Base-by-base conservation (phyloP, 2,888 invertebrate genomes). In the Agonopterix arenella region DNA sequence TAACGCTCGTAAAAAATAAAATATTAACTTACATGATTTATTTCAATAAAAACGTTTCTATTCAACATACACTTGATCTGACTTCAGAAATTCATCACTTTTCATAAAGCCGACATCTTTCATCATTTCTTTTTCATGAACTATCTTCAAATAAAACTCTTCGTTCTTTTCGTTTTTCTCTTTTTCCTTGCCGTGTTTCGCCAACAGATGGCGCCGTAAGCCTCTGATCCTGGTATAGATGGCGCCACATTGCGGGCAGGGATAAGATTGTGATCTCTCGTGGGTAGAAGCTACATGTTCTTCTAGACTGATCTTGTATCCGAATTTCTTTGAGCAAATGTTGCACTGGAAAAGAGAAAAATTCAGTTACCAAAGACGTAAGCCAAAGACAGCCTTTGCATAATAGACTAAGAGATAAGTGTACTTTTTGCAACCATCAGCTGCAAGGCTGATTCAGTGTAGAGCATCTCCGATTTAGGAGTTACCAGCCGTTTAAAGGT, bases 281-380 rank as follows among this genome's bases (percentile, higher is more conserved):
- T 89, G 88, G 0, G 73, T 56, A 0, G 77, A 67, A 0, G 78
- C 65, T 2, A 86, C 63, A 53, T 89, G 88, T 47, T 88, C 88
- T 44, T 80, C 76, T 2, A 89, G 46, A 36, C 82, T 85, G 7
- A 72, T 56, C 59, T 86, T 89, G 62, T 86, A 86, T 0, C 84
- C 85, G 42, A 85, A 86, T 47, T 79, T 83, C 56, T 86, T 86
- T 16, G 61, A 66, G 63, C 88, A 88, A 10, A 84, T 71, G 11
- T 68, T 63, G 48, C 88, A 88, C 88, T 88, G 76, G 1, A 75
- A 80, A 9, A 51, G 49, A 44, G 44, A 48, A 41, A 43, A 8
- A 36, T 36, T 4, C 10, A 1, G n/a, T n/a, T 40, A 40, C 9
- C 10, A n/a, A 4, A 18, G 2, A 13, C 13, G n/a, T n/a, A n/a